Base-by-base conservation (phyloP, 2,113 vertebrate genomes). In the Antigone vipio region DNA sequence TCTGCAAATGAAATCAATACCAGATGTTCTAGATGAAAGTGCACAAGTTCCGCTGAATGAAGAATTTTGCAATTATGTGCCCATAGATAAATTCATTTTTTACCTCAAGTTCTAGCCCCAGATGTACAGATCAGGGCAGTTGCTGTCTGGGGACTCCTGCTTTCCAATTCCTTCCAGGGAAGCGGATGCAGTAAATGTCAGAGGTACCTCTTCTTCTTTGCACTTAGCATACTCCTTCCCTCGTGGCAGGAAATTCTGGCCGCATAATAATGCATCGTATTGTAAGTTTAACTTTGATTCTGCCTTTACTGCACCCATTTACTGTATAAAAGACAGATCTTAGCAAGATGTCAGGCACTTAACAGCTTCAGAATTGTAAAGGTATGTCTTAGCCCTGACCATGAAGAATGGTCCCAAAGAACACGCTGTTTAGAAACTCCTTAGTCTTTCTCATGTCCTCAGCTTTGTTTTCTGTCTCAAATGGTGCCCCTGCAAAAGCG, bases 21-120 rank as follows among this genome's bases (percentile, higher is more conserved):
- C 66, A 85, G 72, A 82, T 95, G 75, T 58, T 89, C 26, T 35
- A 69, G 76, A 78, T 85, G 66, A 66, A 82, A 74, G 80, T 50
- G 64, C 52, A 24, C 1, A 2, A 75, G 56, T 74, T 96, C 44
- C 2, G 6, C 50, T 42, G 35, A 77, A 45, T 56, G 62, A 66
- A 74, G 66, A 74, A 45, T 66, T 82, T 66, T 79, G 56, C 62
- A 75, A 27, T 86, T 75, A 52, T 66, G 19, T 66, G 26, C 45
- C 76, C n/a, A 26, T 1, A 64, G 77, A n/a, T 60, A 56, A 73
- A 82, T 55, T 82, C 3, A 16, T 50, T 86, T 89, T 12, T 71
- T 77, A 89, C 30, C 72, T 85, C 34, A 22, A 10, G 34, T 78
- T 63, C 47, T 89, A 71, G 50, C 62, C 76, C 67, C 56, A 86